Evolutionary conservation across 2,113 vertebrate genomes (phyloP), one percentile per base, ranked within the genome.

Genomic region (Dicrurus megarhynchus): DNA sequence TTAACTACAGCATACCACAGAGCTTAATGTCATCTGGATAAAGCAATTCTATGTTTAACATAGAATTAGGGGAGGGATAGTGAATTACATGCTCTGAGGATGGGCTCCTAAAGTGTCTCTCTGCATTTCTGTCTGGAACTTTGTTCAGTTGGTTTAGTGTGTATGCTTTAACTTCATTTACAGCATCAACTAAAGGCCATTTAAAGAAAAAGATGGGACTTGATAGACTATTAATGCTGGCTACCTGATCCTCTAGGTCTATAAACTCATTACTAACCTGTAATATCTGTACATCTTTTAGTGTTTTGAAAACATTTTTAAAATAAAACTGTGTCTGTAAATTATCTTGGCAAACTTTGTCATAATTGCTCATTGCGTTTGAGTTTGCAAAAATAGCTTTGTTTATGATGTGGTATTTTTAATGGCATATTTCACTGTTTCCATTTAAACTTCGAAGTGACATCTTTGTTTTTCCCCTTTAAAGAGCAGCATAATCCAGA

Each of bases 401-500:
- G 60, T 95, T 96, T 95, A 83, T 90, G 80, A 90, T 95, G 88
- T 92, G 69, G 59, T 91, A 75, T 94, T 96, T 96, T 96, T 90
- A 96, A 96, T 94, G 79, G 85, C 71, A 39, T 60, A 96, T 95
- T 96, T 95, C 87, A 90, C 52, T 82, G 90, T 90, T 96, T 95
- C 79, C 87, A 71, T 92, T 96, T 90, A 93, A 94, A 90, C 81
- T 90, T 90, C 7, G 16, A 94, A 93, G 70, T 96, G 90, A 89
- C 86, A 93, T 96, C 91, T 97, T 95, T 96, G 69, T 85, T 96
- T 90, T 93, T 84, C 47, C 27, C 44, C 76, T 95, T 89, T 92
- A 86, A 92, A 95, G 85, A 90, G 75, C n/a, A 55, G 82, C 79
- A 92, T 91, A 95, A 97, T 96, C 95, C 90, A 97, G 92, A 94